Conservation (phyloP, 2,113 vertebrate genomes). For the Parotia lawesii region DNA sequence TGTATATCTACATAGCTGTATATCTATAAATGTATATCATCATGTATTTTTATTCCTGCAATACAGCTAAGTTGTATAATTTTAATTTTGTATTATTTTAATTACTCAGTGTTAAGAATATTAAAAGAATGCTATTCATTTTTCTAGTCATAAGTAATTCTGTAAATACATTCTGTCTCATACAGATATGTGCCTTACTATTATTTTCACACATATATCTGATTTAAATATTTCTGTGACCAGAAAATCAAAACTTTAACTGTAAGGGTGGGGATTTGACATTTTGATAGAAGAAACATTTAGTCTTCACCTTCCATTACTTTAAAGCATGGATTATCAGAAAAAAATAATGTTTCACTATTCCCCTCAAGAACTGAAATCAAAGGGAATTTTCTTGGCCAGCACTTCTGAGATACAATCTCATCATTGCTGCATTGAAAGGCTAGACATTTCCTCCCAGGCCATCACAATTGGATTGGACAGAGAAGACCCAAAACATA, state of each 20-base stretch:
- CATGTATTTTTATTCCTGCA: background rate
- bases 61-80: background rate
- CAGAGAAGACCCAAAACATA: background rate
- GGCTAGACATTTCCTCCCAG: background rate
- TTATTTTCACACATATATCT: background rate
- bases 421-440: background rate
- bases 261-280: background rate
- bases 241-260: background rate
- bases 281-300: background rate
- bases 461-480: background rate
- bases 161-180: background rate
- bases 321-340: background rate
- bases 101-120: background rate
- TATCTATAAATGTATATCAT: background rate
- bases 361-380: background rate
- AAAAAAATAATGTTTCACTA: background rate
- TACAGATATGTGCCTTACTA: background rate
- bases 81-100: background rate
- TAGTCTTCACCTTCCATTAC: background rate
- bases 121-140: background rate
- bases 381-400: background rate
- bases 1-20: background rate
- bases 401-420: background rate
- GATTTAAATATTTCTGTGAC: background rate
- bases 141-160: background rate